Conservation (phyloP, 1,140 invertebrate genomes). For the Microvelia longipes region DNA sequence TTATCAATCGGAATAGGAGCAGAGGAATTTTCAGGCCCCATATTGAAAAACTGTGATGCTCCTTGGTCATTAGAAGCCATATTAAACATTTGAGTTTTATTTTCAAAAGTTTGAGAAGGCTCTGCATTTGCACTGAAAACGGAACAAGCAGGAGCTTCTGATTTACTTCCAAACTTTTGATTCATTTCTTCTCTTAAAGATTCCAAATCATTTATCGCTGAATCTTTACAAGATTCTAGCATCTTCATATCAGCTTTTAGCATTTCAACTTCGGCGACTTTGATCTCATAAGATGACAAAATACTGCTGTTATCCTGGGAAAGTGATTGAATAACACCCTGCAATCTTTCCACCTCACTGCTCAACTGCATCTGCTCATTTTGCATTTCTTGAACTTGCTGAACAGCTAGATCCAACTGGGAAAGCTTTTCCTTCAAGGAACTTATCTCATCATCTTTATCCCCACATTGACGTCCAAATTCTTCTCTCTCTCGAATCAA, state of each 20-base stretch:
- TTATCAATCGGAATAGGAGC: too few species aligned
- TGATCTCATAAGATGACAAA: neutral
- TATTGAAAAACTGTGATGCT: too few species aligned
- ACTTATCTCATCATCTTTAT: neutral
- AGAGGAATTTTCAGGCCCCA: too few species aligned
- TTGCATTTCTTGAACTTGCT: neutral
- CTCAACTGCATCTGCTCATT: neutral
- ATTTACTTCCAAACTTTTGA: neutral
- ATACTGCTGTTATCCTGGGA: neutral
- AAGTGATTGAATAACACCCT: neutral
- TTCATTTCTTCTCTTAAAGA: too few species aligned
- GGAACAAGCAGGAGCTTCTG: neutral
- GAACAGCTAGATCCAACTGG: neutral
- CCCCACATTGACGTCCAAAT: too few species aligned
- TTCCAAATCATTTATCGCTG: neutral
- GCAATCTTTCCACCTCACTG: neutral
- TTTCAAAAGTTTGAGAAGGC: neutral
- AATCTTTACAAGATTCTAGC: neutral
- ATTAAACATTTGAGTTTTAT: conserved; percentile 19
- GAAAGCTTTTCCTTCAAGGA: neutral
- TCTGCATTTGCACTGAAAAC: too few species aligned
- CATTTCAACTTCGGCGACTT: neutral
- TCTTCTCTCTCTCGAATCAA: too few species aligned
- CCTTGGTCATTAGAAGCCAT: too few species aligned
- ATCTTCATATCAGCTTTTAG: neutral